Evolutionary conservation across 2,888 invertebrate species (phyloP).

Genomic region (Lochmaea crataegi): DNA sequence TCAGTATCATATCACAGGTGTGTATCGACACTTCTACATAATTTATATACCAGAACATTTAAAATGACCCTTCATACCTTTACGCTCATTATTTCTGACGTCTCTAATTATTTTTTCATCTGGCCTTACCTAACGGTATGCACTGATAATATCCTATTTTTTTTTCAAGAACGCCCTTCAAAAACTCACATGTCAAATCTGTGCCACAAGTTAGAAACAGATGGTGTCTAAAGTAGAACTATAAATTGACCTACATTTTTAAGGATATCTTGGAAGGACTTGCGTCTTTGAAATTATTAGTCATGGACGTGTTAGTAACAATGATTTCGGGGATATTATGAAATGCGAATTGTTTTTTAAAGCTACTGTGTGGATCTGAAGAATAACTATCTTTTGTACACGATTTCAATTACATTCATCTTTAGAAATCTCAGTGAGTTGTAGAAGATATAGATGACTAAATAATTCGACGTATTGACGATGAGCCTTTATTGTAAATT

Average conservation of each 20-base stretch:
- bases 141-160: conserved; percentile 15
- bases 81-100: not conserved
- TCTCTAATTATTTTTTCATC: conserved; percentile 35
- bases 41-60: conserved; percentile 16
- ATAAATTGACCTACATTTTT: conserved; percentile 30
- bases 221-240: conserved; percentile 37
- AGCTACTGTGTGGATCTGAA: not conserved
- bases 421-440: not conserved
- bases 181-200: conserved; percentile 40
- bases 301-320: conserved; percentile 9
- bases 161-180: conserved; percentile 17
- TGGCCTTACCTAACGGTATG: conserved; percentile 31
- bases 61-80: not conserved
- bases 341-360: not conserved
- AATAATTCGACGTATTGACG: too few relatives aligned
- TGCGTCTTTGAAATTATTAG: conserved; percentile 10
- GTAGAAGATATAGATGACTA: too few relatives aligned
- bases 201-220: conserved; percentile 47
- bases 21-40: not conserved
- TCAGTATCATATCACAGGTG: not conserved
- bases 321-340: not conserved
- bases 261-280: conserved; percentile 12
- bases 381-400: not conserved
- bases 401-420: not conserved
- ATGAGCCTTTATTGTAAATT: too few relatives aligned